A percentile compares a stretch with the other conserved stretches of the same genome.
These are phyloP conservation scores for Astatoreochromis straeleni DNA, from an alignment of 2,113 vertebrate species.

Conservation along the genomic window DNA sequence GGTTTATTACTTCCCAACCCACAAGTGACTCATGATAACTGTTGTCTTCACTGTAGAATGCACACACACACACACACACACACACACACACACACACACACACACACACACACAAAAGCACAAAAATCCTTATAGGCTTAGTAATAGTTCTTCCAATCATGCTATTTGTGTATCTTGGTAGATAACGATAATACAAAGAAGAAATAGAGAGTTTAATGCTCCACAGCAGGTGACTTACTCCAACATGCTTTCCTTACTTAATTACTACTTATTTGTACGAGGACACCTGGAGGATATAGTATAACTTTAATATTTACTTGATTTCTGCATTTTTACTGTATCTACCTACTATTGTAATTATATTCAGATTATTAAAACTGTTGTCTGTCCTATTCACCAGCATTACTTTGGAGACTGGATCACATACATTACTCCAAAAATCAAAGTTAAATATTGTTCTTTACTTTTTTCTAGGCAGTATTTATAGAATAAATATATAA, in stretches of 20 bases:
- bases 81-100: too few species aligned
- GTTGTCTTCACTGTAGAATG: too few species aligned
- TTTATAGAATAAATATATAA: not conserved
- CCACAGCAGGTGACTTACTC: not conserved
- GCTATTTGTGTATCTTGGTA: not conserved
- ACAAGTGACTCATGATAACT: too few species aligned
- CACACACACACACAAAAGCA: not conserved
- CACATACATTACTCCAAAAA: not conserved
- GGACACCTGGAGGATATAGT: not conserved
- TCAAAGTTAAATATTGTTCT: not conserved
- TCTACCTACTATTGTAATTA: not conserved
- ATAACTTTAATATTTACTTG: not conserved
- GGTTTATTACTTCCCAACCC: too few species aligned
- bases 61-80: not conserved
- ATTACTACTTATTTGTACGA: not conserved
- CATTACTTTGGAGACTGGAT: not conserved
- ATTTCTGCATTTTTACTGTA: not conserved
- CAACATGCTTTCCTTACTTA: not conserved
- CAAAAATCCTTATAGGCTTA: not conserved
- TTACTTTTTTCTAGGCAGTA: rapidly evolving
- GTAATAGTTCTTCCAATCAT: not conserved
- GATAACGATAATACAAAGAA: not conserved
- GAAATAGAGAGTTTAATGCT: not conserved
- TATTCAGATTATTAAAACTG: not conserved
- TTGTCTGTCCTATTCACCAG: rapidly evolving